Conservation (phyloP, 2,797 vertebrate species). For the Enteromius viviparus region DNA sequence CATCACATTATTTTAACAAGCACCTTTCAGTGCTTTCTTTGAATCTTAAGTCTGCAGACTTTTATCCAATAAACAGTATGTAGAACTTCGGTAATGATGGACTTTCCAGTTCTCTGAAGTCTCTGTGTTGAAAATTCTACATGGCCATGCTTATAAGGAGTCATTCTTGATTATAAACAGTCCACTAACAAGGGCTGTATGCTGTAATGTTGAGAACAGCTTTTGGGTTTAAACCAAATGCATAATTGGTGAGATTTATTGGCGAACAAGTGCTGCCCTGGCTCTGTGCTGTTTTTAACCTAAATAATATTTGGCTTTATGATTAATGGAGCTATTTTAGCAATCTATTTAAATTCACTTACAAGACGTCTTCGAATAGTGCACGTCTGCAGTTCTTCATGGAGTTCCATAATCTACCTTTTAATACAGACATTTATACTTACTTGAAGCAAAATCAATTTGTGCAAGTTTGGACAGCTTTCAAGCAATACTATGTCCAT, state of each 20-base stretch:
- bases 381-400: constrained; percentile 30
- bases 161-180: constrained; percentile 1
- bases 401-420: constrained; percentile 30
- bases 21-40: background rate
- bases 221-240: constrained; percentile 51
- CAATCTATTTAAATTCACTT: constrained; percentile 63
- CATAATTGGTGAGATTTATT: constrained; percentile 53
- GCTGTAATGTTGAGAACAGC: constrained; percentile 34
- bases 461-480: constrained; percentile 21
- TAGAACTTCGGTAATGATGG: background rate
- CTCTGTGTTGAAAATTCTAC: background rate
- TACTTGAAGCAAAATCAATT: constrained; percentile 46
- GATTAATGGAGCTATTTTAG: constrained; percentile 58
- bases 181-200: constrained; percentile 24
- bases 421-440: constrained; percentile 19
- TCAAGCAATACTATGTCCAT: constrained; percentile 17
- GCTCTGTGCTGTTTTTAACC: constrained; percentile 48
- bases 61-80: background rate
- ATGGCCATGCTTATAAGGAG: constrained; percentile 5
- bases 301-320: constrained; percentile 54
- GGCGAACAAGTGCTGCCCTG: constrained; percentile 21
- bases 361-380: constrained; percentile 42
- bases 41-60: background rate
- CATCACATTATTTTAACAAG: constrained; percentile 6
- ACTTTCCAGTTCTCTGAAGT: background rate